Evolutionary conservation across 2,888 invertebrate genomes (phyloP).

Genomic region (Epirrita christyi): DNA sequence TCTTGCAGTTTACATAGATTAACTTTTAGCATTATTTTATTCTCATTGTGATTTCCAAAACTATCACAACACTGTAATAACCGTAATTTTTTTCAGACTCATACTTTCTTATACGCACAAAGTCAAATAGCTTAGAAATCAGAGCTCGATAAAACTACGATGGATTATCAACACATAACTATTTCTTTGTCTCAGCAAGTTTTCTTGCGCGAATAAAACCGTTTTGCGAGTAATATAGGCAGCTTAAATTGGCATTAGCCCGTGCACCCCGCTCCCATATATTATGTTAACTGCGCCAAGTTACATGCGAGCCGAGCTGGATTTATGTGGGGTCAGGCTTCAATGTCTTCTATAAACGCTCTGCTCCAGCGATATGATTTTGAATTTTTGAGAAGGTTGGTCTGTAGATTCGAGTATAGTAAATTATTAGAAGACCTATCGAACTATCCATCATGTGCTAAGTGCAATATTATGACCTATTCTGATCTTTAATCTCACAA

Average conservation of each 20-base stretch:
- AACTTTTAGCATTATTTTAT: no score
- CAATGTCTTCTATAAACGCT: slow-evolving; percentile 28
- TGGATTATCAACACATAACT: neutral
- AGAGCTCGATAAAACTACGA: no score
- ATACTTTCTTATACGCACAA: no score
- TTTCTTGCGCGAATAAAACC: slow-evolving; percentile 43
- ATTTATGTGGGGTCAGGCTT: slow-evolving; percentile 42
- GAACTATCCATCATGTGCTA: no score
- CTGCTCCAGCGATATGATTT: neutral
- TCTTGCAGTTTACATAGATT: no score
- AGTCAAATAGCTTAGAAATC: no score
- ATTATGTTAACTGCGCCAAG: slow-evolving; percentile 49
- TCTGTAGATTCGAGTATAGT: no score
- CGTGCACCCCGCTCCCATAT: slow-evolving; percentile 44
- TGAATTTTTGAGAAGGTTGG: slow-evolving; percentile 4
- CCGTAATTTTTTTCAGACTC: no score
- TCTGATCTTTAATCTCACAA: no score
- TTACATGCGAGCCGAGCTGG: slow-evolving; percentile 23
- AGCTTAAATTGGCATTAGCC: slow-evolving; percentile 52
- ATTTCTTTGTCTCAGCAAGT: slow-evolving; percentile 9
- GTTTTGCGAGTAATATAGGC: slow-evolving; percentile 44
- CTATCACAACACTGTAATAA: no score
- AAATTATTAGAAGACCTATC: slow-evolving; percentile 23
- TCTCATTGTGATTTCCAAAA: no score
- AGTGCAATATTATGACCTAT: no score